Base-by-base conservation (phyloP, 2,888 invertebrate genomes). In the Perithous albicinctus region DNA sequence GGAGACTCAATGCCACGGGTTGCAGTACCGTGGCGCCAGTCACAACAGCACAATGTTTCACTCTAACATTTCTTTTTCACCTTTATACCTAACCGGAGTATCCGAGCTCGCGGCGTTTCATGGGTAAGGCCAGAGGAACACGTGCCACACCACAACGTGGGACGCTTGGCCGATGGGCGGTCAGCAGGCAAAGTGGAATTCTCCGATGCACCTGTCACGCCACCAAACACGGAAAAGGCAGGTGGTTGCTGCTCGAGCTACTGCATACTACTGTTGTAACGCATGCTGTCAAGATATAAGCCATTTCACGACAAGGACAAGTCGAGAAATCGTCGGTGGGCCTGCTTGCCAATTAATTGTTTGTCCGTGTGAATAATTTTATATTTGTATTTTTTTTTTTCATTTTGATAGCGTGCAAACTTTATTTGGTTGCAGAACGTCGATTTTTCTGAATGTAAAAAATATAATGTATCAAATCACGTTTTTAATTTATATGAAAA, bases 131-230 rank as follows among this genome's bases (percentile, higher is more conserved):
- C 48, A 29, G 38, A 54, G 38, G 59, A 56, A 72, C 83, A 84
- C 84, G 83, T 79, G 84, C 73, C 78, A 10, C 70, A 41, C 12
- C 43, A 29, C 38, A 59, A 59, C 29, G 59, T 32, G 59, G 46
- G 59, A 32, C 51, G 20, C 12, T 48, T 18, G 20, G 23, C 32
- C 23, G 48, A 35, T 23, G 61, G 26, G 43, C 72, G 78, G 78
- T 75, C 76, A 59, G 78, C 61, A 78, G 75, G 76, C 76, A 67
- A 66, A 84, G 77, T 81, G 82, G 82, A 85, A 84, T 83, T 80
- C 79, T 77, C 70, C 76, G 76, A 77, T 79, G 83, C 86, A 86
- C 86, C 86, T 86, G 86, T 85, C 86, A 84, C 72, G 78, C 63
- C 51, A 66, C 64, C 72, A 74, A 73, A 85, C 78, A 69, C 78